These are phyloP conservation scores for Tipula confusa DNA, from an alignment of 2,888 invertebrate genomes.

Conservation along the genomic window DNA sequence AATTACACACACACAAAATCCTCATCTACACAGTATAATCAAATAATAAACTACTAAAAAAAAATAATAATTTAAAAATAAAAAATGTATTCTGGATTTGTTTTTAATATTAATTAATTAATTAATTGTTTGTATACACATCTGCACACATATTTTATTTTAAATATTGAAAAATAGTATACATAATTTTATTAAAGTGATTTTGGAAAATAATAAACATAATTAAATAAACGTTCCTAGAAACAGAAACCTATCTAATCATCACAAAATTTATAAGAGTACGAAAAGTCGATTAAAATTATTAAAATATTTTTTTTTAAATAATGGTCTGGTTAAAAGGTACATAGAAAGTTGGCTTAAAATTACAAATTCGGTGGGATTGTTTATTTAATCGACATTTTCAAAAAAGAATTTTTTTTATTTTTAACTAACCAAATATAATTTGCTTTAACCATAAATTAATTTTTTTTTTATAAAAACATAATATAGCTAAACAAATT, in stretches of 20 bases:
- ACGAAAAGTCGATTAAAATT: not conserved
- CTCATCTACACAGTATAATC: not conserved
- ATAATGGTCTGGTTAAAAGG: not conserved
- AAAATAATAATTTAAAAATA: not conserved
- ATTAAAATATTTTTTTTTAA: too few species aligned
- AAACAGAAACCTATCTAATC: not conserved
- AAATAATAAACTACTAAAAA: constrained; percentile 21
- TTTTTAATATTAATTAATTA: not conserved
- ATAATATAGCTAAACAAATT: not conserved
- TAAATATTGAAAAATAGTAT: not conserved
- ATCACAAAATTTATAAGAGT: not conserved
- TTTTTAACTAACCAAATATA: constrained; percentile 20
- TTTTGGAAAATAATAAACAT: too few species aligned
- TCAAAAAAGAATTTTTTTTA: not conserved
- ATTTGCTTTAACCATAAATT: constrained; percentile 5
- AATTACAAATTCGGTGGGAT: not conserved
- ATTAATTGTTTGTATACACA: not conserved
- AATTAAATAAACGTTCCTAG: not conserved
- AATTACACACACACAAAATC: not conserved
- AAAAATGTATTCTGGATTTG: not conserved
- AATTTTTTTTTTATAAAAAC: too few species aligned
- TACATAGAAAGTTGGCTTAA: not conserved
- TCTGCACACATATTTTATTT: not conserved
- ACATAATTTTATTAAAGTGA: not conserved
- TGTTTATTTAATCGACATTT: not conserved